Base-by-base conservation (phyloP, 2,888 invertebrate genomes). In the Microdon myrmicae region DNA sequence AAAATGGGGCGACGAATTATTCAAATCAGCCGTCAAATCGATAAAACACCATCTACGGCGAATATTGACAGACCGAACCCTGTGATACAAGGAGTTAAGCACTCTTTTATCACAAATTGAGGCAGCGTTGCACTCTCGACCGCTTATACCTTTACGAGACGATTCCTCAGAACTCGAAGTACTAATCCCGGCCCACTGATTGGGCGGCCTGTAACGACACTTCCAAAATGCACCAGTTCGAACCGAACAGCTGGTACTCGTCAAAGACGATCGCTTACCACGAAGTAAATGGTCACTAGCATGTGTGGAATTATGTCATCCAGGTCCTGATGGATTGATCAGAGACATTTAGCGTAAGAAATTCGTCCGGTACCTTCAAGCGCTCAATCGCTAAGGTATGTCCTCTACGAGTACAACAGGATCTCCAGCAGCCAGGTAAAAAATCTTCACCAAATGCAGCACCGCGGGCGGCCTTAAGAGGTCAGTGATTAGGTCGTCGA, bases 61-160 rank as follows among this genome's bases (percentile, higher is more conserved):
- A 23, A 4, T 10, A 8, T 13, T 26, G 4, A 10, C 17, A 8
- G 26, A n/a, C 10, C 7, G n/a, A 9, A 26, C 16, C 2, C 12
- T 44, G 3, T 17, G 20, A 6, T 35, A 22, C n/a, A 32, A 44
- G 26, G 47, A 47, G 26, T 12, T 44, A 3, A 16, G 32, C 10
- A 44, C 44, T 13, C 32, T 44, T 12, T 14, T 67, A 1, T 35
- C 31, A 20, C 70, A 69, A 47, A 64, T 70, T 10, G 69, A 70
- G 37, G 64, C 64, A 3, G 31, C 39, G 5, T 25, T 69, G 9
- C 68, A 70, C 31, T 69, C 67, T 3, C 39, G 69, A 8, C 68
- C 69, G 13, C 23, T 71, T 1, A 29, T 29, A 8, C 13, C 29
- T 6, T 29, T 29, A 13, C 29, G 29, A 29, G 29, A 29, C n/a